Evolutionary conservation across 2,113 vertebrate species (phyloP).

Genomic region (Solenodon paradoxus): DNA sequence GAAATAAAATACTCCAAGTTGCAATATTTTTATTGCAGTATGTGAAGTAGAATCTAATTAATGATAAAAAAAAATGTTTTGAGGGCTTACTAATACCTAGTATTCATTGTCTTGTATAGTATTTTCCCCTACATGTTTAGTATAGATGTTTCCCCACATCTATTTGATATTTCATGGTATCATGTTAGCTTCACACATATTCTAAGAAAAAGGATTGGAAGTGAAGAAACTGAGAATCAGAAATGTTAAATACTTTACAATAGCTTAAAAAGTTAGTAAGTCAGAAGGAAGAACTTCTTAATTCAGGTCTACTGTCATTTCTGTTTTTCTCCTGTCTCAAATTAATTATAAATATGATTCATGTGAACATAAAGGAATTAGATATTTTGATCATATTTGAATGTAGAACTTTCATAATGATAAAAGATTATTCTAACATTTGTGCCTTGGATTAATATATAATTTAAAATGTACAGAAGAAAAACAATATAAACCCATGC

Average conservation of each 20-base stretch:
- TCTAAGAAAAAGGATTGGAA: neutral
- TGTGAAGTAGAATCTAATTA: neutral
- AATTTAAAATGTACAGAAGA: neutral
- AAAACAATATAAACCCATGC: neutral
- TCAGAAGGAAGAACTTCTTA: neutral
- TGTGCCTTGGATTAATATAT: neutral
- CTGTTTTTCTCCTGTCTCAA: neutral
- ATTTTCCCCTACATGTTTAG: neutral
- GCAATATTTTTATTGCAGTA: neutral
- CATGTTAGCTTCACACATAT: neutral
- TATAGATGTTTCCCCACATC: neutral
- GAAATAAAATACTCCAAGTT: neutral
- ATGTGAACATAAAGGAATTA: neutral
- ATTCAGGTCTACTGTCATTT: neutral
- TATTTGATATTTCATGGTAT: neutral
- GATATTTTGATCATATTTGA: neutral
- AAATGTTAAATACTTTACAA: neutral
- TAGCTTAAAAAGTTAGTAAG: neutral
- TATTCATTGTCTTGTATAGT: neutral
- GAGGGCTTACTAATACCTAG: neutral
- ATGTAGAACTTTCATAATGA: neutral
- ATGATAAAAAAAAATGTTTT: neutral
- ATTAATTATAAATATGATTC: neutral
- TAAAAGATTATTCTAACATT: neutral
- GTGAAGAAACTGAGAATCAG: neutral